Base-by-base conservation (phyloP, 2,113 vertebrate genomes). In the Chaetorhynchus papuensis region DNA sequence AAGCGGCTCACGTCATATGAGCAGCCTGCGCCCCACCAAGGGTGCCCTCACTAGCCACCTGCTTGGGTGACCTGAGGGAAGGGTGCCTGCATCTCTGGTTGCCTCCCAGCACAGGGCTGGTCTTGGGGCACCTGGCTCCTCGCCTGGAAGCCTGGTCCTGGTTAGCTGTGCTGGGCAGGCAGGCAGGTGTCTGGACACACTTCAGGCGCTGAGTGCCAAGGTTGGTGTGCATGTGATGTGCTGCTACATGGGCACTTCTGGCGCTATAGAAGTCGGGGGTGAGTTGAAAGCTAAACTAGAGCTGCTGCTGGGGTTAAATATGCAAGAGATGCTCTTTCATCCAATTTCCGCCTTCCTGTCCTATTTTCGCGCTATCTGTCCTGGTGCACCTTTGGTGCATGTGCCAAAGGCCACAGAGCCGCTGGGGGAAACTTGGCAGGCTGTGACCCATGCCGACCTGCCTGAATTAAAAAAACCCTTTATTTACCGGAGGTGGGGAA, bases 1-100 rank as follows among this genome's bases (percentile, higher is more conserved):
- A 68, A 60, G 49, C 3, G 2, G 33, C 15, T 78, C 16, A 39
- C 0, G 2, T 7, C 2, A 0, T 8, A 4, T 1, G 3, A 37
- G 41, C 6, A 19, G 13, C 39, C 18, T 5, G 13, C 3, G 50
- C 28, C 23, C 39, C 33, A 8, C 37, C 2, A 1, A 10, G 10
- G 5, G 10, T 28, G 44, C 24, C 44, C 65, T 20, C 15, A 20
- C 9, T 3, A 6, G 42, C 44, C 78, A 37, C 1, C 42, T 47
- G 64, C 23, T 26, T 7, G 22, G 42, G 10, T 39, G 56, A 93
- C 47, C 24, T 5, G 16, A 21, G 33, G 49, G 35, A 70, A 66
- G 16, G 11, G 9, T 4, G 6, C 14, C 50, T 3, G 3, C 28
- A 14, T 14, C 53, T 57, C 72, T 15, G 50, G 11, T 19, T 42